Percentiles rank a stretch among this genome's conserved stretches.
Conservation (phyloP, 1,140 invertebrate species). For the Drosophila kikkawai region DNA sequence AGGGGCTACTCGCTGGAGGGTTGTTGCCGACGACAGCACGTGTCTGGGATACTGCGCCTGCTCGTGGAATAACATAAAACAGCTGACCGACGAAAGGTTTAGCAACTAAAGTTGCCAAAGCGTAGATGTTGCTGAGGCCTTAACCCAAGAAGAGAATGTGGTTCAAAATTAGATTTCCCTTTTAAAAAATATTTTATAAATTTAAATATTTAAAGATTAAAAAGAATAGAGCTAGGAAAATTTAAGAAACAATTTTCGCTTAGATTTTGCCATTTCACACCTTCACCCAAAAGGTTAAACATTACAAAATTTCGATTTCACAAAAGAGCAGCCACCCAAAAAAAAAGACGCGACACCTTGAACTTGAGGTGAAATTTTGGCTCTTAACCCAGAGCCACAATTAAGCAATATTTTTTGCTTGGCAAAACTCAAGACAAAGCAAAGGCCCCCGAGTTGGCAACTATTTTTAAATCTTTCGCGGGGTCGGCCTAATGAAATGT, state of each 20-base stretch:
- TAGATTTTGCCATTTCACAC: too few species aligned
- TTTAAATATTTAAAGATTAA: background rate
- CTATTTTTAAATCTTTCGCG: constrained; percentile 22
- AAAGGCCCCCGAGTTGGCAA: constrained; percentile 26
- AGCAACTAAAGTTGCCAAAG: constrained; percentile 40
- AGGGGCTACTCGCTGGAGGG: constrained; percentile 21
- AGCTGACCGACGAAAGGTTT: constrained; percentile 33
- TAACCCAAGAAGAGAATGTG: constrained; percentile 5
- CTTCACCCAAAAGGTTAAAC: background rate
- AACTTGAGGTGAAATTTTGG: constrained; percentile 58
- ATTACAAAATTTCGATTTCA: constrained; percentile 25
- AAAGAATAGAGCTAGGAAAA: too few species aligned
- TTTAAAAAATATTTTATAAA: background rate
- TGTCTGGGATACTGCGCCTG: constrained; percentile 63
- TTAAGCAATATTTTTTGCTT: constrained; percentile 48
- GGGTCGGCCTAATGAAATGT: constrained; percentile 52
- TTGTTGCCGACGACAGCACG: constrained; percentile 47
- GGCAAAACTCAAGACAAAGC: constrained; percentile 35
- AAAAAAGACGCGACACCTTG: constrained; percentile 43
- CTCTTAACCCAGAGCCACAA: constrained; percentile 35
- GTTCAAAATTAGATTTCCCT: background rate
- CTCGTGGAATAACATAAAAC: constrained; percentile 47
- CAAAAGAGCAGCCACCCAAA: background rate
- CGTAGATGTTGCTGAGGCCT: constrained; percentile 10
- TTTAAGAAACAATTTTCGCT: background rate